Conservation (phyloP, 2,113 vertebrate species). For the Symphodus melops region DNA sequence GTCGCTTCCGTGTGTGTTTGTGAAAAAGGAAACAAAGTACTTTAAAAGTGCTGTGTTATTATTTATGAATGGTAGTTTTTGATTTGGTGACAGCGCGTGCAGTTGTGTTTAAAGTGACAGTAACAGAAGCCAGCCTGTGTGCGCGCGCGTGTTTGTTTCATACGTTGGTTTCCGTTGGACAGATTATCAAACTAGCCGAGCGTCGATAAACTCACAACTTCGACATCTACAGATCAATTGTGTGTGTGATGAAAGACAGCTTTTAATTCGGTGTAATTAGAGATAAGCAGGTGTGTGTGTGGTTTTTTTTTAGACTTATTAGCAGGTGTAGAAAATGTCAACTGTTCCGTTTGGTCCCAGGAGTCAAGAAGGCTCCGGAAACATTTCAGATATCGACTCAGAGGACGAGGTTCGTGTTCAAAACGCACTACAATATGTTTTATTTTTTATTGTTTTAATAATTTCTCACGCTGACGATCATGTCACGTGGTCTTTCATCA, state of each 20-base stretch:
- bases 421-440: too few species aligned
- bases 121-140: neutral
- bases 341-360: constrained; percentile 5
- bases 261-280: neutral
- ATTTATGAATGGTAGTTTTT: neutral
- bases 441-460: too few species aligned
- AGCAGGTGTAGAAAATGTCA: constrained; percentile 39
- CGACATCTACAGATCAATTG: too few species aligned
- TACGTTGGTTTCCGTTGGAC: too few species aligned
- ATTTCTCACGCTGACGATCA: too few species aligned
- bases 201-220: too few species aligned
- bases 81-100: neutral
- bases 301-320: too few species aligned
- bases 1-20: neutral
- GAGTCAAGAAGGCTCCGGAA: constrained; percentile 31
- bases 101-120: neutral
- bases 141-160: neutral
- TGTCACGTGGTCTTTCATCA: too few species aligned
- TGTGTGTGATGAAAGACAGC: too few species aligned
- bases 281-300: neutral
- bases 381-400: constrained; percentile 48
- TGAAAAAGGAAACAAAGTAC: neutral
- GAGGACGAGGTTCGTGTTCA: constrained; percentile 65
- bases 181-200: too few species aligned
- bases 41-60: neutral